Evolutionary conservation across 1,140 invertebrate genomes (phyloP), one percentile per base, ranked within the genome.

Genomic region (Drosophila punjabiensis): DNA sequence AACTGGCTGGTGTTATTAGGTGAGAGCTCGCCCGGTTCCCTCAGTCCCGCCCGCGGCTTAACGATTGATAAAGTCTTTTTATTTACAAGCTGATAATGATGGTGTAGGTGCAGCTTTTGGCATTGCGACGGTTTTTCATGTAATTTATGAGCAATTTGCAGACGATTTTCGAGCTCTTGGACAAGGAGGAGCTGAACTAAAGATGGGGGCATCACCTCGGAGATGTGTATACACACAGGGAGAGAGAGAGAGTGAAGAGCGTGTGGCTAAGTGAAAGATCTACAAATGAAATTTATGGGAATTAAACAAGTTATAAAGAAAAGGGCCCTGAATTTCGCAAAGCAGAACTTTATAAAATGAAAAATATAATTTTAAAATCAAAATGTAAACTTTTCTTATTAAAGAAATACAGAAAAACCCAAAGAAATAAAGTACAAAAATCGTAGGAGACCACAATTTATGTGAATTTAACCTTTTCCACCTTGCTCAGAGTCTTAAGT

Each of bases 11-110:
- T 89, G 86, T 89, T 89, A 89, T 89, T 89, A 89, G 85, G 85
- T 89, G 85, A 89, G 85, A 89, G 85, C 67, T 87, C 77, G 55
- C 30, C 50, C 48, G 28, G 39, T 4, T 35, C 33, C 18, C 30
- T 37, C n/a, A 0, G 41, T 39, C 59, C 48, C 76, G 85, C 84
- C 62, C 28, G 32, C 58, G 86, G 86, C 86, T 79, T 70, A 85
- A 76, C 82, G 82, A 89, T 90, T 89, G 86, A 89, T 89, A 91
- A 89, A 89, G 86, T 90, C 86, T 89, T 89, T 89, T 89, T 89
- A 89, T 89, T 89, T 89, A 89, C 82, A 89, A 89, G 86, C 86
- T 89, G 86, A 89, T 89, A 89, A 89, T 89, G 86, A 89, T 90
- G 85, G 85, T 89, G 85, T 89, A 89, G 86, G 85, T 80, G 85